Percentiles rank a stretch among this genome's conserved stretches.
phyloP scores from a whole-genome alignment of 2,888 invertebrate genomes.

The Diarsia mendica region DNA sequence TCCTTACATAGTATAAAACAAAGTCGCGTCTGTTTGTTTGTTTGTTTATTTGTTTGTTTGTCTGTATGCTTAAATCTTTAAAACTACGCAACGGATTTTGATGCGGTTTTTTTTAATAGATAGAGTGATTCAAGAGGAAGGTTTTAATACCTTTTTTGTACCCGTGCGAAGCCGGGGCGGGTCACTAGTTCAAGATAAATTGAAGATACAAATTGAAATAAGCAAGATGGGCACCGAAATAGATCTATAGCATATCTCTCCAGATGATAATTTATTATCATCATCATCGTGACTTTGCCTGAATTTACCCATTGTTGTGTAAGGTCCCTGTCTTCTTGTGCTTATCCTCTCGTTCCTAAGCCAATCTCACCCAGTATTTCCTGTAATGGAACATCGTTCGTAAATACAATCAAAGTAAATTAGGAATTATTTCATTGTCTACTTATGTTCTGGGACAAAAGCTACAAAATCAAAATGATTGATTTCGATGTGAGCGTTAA shows the following conservation, averaged over 20 bases:
- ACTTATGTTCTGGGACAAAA: no score
- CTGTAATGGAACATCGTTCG: neutral
- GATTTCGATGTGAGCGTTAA: constrained; percentile 6
- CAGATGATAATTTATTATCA: neutral
- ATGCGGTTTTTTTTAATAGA: no score
- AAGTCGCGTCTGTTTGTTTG: no score
- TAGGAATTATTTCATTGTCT: neutral
- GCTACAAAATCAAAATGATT: neutral
- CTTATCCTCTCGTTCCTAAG: neutral
- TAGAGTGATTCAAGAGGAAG: no score
- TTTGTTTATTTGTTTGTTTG: no score
- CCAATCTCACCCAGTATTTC: neutral
- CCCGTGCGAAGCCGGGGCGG: no score
- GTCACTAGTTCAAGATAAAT: constrained; percentile 18
- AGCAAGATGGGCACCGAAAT: neutral
- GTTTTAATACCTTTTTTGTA: no score
- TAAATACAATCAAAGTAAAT: neutral
- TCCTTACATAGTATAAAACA: no score
- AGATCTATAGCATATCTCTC: neutral
- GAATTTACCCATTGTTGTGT: neutral
- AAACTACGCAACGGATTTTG: no score
- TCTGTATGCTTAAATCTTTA: no score
- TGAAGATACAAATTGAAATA: neutral
- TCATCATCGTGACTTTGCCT: neutral
- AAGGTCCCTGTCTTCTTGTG: neutral